Evolutionary conservation across 2,888 invertebrate species (phyloP), one percentile per base, ranked within the genome.

Genomic region (Drosophila niveifrons): DNA sequence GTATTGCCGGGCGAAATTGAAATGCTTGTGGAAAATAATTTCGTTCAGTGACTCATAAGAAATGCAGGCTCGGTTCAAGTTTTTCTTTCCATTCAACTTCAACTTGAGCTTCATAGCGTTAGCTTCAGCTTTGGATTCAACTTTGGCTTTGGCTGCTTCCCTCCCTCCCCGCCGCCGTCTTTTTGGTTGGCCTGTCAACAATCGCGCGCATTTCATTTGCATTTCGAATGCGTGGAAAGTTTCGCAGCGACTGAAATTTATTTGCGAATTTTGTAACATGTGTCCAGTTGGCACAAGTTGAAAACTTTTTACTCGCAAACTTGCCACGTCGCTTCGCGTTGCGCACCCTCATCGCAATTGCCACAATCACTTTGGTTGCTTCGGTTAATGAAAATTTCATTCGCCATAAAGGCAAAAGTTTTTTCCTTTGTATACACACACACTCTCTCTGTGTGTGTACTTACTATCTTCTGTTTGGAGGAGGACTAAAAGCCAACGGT

Each of bases 191-290:
- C 66, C 66, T 74, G 88, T 85, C 86, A 88, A 80, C 88, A 83
- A 82, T 78, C 65, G 78, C 83, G 85, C 79, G 86, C 88, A 78
- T 82, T 88, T 83, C 86, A 83, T 88, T 83, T 83, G 88, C 83
- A 83, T 83, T 85, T 70, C 66, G 71, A 83, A 85, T 82, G 86
- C 79, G 83, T 74, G 66, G 62, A 78, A 78, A 83, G 57, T 83
- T 83, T 64, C 63, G 61, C 58, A 66, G 67, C 66, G 65, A 67
- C 71, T 66, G 71, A 88, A 83, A 83, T 85, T 80, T 88, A 88
- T 83, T 83, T 83, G 86, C 88, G 80, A 83, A 83, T 88, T 82
- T 82, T 72, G 88, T 82, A 85, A 88, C 83, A 83, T 83, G 83
- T 83, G 83, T 83, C 83, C 88, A 85, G 80, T 80, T 67, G 84